phyloP scores from a whole-genome alignment of 2,888 invertebrate species.

The Hydraecia micacea region DNA sequence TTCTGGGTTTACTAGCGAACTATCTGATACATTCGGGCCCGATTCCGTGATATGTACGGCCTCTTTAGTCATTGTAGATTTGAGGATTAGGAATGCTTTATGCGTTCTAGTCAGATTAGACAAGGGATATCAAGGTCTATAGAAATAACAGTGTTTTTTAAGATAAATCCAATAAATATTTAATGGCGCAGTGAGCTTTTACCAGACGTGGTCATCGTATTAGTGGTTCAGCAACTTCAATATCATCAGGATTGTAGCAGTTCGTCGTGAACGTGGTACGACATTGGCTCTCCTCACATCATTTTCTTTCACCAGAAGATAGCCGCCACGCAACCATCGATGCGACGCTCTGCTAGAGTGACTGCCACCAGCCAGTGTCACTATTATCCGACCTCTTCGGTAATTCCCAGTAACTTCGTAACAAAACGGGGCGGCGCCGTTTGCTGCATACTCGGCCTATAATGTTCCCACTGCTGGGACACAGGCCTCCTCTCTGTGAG shows the following conservation, averaged over 20 bases:
- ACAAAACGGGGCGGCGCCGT: not conserved
- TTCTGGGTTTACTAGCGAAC: slow-evolving; percentile 10
- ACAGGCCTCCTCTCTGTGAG: no score
- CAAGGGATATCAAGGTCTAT: slow-evolving; percentile 6
- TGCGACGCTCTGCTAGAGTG: not conserved
- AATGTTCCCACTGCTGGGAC: no score
- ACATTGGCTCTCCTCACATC: not conserved
- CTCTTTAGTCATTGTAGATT: slow-evolving; percentile 1
- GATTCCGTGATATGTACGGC: slow-evolving; percentile 9
- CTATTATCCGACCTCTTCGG: not conserved
- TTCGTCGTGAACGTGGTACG: not conserved
- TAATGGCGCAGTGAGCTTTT: not conserved
- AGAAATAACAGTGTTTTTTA: not conserved
- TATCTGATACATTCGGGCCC: slow-evolving; percentile 18
- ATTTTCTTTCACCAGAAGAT: not conserved
- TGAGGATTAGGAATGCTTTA: slow-evolving; percentile 25
- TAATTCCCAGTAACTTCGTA: not conserved
- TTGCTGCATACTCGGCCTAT: no score
- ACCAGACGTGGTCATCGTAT: not conserved
- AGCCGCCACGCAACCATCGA: not conserved
- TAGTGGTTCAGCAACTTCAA: not conserved
- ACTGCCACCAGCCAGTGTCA: not conserved
- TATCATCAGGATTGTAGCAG: not conserved
- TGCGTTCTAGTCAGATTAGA: slow-evolving; percentile 21
- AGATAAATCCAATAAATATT: not conserved